These are phyloP conservation scores for Calyptomena viridis DNA, from an alignment of 2,113 vertebrate genomes.

Conservation along the genomic window DNA sequence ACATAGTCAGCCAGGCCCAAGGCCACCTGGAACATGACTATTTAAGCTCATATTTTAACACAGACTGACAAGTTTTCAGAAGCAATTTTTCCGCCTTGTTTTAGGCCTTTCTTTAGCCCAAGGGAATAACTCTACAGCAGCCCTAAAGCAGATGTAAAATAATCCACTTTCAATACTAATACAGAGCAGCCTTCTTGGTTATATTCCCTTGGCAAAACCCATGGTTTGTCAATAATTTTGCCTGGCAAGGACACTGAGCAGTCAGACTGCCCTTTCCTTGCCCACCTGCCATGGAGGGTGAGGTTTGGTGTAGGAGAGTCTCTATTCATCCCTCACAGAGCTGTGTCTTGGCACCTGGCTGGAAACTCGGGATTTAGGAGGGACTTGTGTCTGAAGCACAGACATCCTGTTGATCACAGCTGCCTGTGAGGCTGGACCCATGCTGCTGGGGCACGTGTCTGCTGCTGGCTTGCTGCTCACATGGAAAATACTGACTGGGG, in stretches of 20 bases:
- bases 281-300: neutral
- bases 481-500: neutral
- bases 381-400: neutral
- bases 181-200: neutral
- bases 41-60: neutral
- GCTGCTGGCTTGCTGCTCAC: neutral
- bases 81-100: neutral
- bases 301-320: neutral
- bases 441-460: fast-evolving
- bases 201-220: neutral
- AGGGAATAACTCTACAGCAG: neutral
- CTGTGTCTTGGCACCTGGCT: neutral
- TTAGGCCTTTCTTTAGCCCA: neutral
- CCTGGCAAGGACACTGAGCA: neutral
- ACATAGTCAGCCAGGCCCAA: neutral
- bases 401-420: neutral
- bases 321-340: neutral
- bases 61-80: neutral
- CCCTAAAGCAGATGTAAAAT: neutral
- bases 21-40: neutral
- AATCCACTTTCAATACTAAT: neutral
- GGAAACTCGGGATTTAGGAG: neutral
- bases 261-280: neutral
- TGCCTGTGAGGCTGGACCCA: fast-evolving
- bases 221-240: neutral